phyloP scores from a whole-genome alignment of 2,113 vertebrate species.

The Triplophysa tibetana region DNA sequence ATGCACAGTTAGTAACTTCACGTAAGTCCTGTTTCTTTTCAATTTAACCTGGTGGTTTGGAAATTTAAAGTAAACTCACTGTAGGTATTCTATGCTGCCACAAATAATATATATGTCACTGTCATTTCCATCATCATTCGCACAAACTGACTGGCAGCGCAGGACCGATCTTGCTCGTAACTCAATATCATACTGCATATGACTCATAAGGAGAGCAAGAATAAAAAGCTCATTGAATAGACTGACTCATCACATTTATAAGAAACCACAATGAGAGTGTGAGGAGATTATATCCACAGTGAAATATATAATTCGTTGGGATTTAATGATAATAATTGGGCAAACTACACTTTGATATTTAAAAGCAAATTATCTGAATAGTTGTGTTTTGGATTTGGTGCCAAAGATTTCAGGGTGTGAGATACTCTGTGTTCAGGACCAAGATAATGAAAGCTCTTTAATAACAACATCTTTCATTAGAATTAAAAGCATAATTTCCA shows the following conservation, averaged over 20 bases:
- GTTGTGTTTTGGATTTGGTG: background rate
- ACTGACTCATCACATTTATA: slow-evolving; percentile 26
- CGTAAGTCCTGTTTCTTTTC: no score
- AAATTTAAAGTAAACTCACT: background rate
- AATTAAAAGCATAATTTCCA: background rate
- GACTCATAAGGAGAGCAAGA: background rate
- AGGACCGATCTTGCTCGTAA: slow-evolving; percentile 13
- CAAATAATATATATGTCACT: background rate
- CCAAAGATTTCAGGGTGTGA: background rate
- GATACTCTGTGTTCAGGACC: background rate
- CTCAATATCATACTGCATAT: background rate
- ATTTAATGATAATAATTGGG: background rate
- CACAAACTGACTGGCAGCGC: slow-evolving; percentile 17
- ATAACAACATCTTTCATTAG: background rate
- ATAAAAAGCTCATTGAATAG: background rate
- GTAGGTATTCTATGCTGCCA: background rate
- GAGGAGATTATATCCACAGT: background rate
- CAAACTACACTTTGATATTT: background rate
- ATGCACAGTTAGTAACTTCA: no score
- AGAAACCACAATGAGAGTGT: slow-evolving; percentile 19
- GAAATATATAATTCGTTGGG: background rate
- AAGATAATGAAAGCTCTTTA: background rate
- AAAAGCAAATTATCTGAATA: background rate
- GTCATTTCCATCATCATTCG: background rate
- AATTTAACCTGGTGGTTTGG: background rate